Evolutionary conservation across 2,113 vertebrate genomes (phyloP).

Genomic region (Choloepus hoffmanni): DNA sequence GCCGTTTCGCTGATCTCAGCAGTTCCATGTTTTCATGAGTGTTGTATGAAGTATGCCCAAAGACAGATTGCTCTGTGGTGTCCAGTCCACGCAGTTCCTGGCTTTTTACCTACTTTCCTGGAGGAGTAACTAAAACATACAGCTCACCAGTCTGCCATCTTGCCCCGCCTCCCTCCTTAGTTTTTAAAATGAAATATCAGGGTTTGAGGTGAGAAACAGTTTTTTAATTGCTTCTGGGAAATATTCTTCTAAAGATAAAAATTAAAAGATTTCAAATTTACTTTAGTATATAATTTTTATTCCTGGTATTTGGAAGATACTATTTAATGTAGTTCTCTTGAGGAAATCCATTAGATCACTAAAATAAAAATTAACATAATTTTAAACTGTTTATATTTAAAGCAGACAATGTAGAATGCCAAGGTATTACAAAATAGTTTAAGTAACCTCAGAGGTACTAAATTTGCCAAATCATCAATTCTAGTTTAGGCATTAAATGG

Average conservation of each 20-base stretch:
- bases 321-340: background rate
- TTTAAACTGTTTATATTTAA: constrained; percentile 31
- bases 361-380: constrained; percentile 29
- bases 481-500: background rate
- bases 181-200: background rate
- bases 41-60: no score
- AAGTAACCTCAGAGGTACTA: background rate
- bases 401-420: background rate
- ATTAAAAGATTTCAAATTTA: constrained; percentile 18
- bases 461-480: background rate
- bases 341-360: constrained; percentile 19
- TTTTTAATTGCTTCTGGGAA: background rate
- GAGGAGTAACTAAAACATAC: no score
- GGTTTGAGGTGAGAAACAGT: background rate
- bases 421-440: constrained; percentile 2
- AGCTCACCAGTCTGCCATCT: no score
- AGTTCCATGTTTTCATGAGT: no score
- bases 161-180: no score
- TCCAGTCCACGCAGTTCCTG: no score
- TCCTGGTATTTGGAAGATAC: background rate
- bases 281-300: constrained; percentile 34
- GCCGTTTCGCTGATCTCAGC: no score
- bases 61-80: no score
- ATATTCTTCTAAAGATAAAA: background rate
- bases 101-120: no score